Evolutionary conservation across 2,888 invertebrate species (phyloP).

Genomic region (Sabatieria punctata): DNA sequence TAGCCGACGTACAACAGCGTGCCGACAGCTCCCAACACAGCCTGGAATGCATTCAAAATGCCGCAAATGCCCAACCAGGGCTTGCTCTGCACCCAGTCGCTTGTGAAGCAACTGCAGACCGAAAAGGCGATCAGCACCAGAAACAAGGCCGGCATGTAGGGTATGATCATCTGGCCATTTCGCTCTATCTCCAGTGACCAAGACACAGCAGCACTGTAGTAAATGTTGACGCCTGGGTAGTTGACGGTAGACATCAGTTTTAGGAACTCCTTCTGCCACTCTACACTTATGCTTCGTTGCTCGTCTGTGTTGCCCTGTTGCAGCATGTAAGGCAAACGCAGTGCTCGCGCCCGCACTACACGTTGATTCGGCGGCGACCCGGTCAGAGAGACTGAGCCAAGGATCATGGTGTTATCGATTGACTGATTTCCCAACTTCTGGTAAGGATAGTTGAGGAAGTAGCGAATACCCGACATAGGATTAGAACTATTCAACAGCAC

Average conservation of each 20-base stretch:
- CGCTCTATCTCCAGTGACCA: conserved; percentile 27
- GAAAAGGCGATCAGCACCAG: conserved; percentile 23
- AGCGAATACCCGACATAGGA: neutral
- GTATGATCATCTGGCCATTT: conserved; percentile 19
- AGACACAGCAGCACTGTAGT: conserved; percentile 21
- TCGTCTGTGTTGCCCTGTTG: conserved; percentile 13
- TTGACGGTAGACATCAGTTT: neutral
- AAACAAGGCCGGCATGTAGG: conserved; percentile 14
- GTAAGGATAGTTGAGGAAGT: conserved; percentile 17
- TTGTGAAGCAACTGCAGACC: conserved; percentile 67
- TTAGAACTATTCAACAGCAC: neutral
- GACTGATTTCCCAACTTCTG: conserved; percentile 17
- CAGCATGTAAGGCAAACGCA: conserved; percentile 22
- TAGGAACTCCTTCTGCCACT: conserved; percentile 6
- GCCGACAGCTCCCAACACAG: conserved; percentile 71
- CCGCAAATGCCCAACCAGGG: conserved; percentile 76
- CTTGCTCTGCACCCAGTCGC: conserved; percentile 74
- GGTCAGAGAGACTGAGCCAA: conserved; percentile 19
- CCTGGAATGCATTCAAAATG: conserved; percentile 74
- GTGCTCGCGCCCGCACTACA: conserved; percentile 18
- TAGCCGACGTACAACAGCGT: conserved; percentile 71
- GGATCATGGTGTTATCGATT: conserved; percentile 25
- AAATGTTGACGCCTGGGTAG: conserved; percentile 14
- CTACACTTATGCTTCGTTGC: conserved; percentile 3
- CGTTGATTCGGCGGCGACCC: conserved; percentile 9